phyloP scores from a whole-genome alignment of 2,888 invertebrate genomes.

The Hybos culiciformis region DNA sequence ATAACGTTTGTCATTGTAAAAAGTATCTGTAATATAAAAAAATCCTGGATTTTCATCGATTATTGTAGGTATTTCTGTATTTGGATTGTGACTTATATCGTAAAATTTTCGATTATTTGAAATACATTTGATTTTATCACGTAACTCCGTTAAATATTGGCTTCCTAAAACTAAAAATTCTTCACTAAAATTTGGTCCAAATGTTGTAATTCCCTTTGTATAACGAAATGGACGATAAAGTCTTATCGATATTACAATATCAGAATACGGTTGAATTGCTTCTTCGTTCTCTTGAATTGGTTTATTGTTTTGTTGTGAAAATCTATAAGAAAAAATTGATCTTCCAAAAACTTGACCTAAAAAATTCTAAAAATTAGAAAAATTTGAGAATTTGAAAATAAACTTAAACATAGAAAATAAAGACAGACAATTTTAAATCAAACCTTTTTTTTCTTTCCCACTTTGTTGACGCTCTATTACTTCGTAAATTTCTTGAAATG shows the following conservation, averaged over 20 bases:
- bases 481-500: too few species aligned
- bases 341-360: constrained; percentile 16
- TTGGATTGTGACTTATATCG: constrained; percentile 45
- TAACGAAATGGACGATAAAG: constrained; percentile 40
- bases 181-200: constrained; percentile 37
- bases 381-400: not conserved
- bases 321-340: constrained; percentile 17
- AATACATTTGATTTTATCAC: constrained; percentile 61
- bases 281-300: constrained; percentile 9
- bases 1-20: constrained; percentile 60
- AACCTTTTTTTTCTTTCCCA: not conserved
- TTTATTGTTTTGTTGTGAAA: constrained; percentile 3
- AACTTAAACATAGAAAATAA: not conserved
- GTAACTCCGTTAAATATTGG: constrained; percentile 53
- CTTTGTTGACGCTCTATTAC: not conserved
- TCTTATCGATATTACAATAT: constrained; percentile 36
- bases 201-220: constrained; percentile 18
- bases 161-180: constrained; percentile 50
- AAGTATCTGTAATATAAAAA: constrained; percentile 63
- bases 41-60: constrained; percentile 41
- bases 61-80: constrained; percentile 18
- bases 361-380: not conserved
- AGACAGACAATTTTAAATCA: not conserved
- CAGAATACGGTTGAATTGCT: constrained; percentile 25
- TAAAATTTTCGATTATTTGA: constrained; percentile 49